Base-by-base conservation (phyloP, 2,797 vertebrate genomes). In the Fistularia tabacaria region DNA sequence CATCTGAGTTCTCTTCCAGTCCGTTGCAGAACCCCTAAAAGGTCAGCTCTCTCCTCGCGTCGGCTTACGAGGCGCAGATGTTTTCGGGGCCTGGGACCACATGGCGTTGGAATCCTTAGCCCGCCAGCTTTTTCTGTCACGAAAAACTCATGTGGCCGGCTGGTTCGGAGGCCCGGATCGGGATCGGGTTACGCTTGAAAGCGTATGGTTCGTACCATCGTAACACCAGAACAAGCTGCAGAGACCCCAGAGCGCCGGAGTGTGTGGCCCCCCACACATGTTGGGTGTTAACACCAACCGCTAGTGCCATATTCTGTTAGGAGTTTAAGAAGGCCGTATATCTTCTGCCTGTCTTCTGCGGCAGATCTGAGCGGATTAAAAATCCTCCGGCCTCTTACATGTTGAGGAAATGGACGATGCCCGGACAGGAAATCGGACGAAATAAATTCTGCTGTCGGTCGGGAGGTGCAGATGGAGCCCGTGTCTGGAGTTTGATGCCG, bases 101-200 rank as follows among this genome's bases (percentile, higher is more conserved):
- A 25, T 25, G 25, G 25, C 25, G 25, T 25, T 5, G 25, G 25
- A 25, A 25, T 25, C 25, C 25, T 25, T 5, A 5, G 14, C 60
- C 54, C 69, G 67, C 57, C 48, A 73, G 56, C 62, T 39, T 59
- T 11, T 59, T 54, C 46, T 57, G 71, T 67, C 73, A 56, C 59
- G 25, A 63, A 38, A n/a, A 36, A 54, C 44, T 10, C 10, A 46
- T 38, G 61, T 10, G 64, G 37, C 25, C 3, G 40, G 38, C 43
- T 44, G 49, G 59, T 13, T 25, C 25, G 25, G 25, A 25, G 25
- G 66, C 44, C 10, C 38, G 58, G 41, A 66, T 64, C n/a, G 1
- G 66, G 56, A 25, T 25, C 25, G 25, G 25, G 25, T 25, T 25
- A 76, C 57, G 15, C 80, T 79, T 80, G 71, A 80, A 80, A 79